Base-by-base conservation (phyloP, 1,140 invertebrate genomes). In the Calephelis nemesis region DNA sequence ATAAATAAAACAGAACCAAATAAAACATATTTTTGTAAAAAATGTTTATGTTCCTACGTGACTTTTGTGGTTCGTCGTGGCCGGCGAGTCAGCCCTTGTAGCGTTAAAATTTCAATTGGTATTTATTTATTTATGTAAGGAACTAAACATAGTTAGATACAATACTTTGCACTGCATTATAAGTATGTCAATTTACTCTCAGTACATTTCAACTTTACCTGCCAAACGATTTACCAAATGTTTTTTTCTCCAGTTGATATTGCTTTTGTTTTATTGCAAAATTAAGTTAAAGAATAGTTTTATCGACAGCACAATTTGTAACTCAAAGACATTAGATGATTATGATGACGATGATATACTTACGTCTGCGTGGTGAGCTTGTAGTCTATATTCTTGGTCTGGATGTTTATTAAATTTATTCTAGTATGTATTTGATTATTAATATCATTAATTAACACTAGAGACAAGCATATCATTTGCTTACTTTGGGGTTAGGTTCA, bases 1-100 rank as follows among this genome's bases (percentile, higher is more conserved):
- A 40, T 60, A 60, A 65, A 76, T 75, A 71, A 78, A 79, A 82
- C 72, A 83, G 77, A 79, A 83, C 80, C 83, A 88, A 85, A 83
- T 79, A 77, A 73, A 76, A 74, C 76, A 85, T 87, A 86, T 88
- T 88, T 88, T 87, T 88, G 83, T 85, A 85, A 80, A 76, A n/a
- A 77, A 76, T 72, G 76, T 83, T 84, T 88, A 81, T 82, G 85
- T 87, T 89, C 85, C 87, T 87, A 85, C 76, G 78, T 74, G 77
- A 81, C 79, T 80, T 65, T 79, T 83, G 80, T 81, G 79, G 83
- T 85, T 78, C 70, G 76, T 72, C 74, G 70, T 71, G 72, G 72
- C 72, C 72, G 74, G 71, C 49, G 69, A 70, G 70, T 60, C 70
- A 62, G 65, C 75, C 70, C 76, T 75, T 62, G 65, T 69, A 79